phyloP scores from a whole-genome alignment of 2,113 vertebrate genomes.

The Sylvilagus bachmani region DNA sequence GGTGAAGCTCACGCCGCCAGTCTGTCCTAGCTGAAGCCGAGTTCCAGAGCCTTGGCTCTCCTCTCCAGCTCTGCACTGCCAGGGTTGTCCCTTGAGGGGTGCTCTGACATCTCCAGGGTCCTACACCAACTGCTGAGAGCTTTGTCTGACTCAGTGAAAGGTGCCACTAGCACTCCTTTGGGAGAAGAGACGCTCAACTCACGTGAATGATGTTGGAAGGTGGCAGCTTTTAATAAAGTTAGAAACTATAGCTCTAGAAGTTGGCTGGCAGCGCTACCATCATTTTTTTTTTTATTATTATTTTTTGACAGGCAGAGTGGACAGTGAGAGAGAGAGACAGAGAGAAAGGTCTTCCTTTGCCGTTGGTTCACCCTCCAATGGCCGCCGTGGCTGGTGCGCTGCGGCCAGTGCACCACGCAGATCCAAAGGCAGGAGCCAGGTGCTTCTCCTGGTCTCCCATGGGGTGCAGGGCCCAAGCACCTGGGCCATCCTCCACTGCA shows the following conservation, averaged over 20 bases:
- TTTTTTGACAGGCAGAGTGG: too few relatives aligned
- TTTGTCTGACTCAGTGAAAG: background rate
- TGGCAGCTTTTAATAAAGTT: background rate
- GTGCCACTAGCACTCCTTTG: background rate
- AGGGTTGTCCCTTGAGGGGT: rapidly evolving
- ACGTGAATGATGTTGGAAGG: too few relatives aligned
- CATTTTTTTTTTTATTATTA: background rate
- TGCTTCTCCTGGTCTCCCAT: too few relatives aligned
- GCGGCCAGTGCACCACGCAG: too few relatives aligned
- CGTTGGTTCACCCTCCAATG: too few relatives aligned
- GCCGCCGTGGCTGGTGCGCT: too few relatives aligned
- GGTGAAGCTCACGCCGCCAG: too few relatives aligned
- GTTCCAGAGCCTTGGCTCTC: background rate
- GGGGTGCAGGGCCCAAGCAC: too few relatives aligned
- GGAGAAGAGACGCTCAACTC: background rate
- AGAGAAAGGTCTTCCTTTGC: too few relatives aligned
- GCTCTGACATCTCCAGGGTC: background rate
- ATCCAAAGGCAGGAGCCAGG: too few relatives aligned
- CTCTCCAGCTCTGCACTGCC: background rate
- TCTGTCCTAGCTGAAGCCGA: background rate
- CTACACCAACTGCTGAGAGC: background rate
- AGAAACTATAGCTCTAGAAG: background rate
- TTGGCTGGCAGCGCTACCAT: background rate
- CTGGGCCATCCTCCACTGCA: too few relatives aligned
- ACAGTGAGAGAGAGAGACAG: too few relatives aligned